These are phyloP conservation scores for Diceros bicornis DNA, from an alignment of 2,797 vertebrate species.

Conservation along the genomic window DNA sequence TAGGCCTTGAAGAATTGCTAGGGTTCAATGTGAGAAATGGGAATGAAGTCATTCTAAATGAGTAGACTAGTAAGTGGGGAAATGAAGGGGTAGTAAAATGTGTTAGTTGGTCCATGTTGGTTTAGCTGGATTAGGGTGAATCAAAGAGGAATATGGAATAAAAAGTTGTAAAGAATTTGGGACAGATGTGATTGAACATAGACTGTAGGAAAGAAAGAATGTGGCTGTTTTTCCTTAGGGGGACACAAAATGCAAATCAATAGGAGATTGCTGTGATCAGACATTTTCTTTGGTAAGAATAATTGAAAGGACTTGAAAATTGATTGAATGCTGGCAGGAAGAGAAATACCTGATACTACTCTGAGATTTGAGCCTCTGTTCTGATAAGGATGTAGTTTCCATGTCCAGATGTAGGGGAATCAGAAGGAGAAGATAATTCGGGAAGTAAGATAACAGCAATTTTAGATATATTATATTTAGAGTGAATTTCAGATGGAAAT, in stretches of 20 bases:
- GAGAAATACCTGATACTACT: not conserved
- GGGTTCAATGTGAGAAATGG: not conserved
- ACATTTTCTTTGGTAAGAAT: not conserved
- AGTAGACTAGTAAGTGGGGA: not conserved
- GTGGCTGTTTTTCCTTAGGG: not conserved
- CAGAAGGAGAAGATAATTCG: constrained; percentile 8
- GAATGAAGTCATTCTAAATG: not conserved
- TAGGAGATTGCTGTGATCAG: not conserved
- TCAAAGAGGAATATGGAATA: not conserved
- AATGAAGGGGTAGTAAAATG: not conserved
- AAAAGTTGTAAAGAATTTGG: constrained; percentile 9
- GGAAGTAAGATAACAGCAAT: not conserved
- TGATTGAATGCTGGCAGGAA: constrained; percentile 29
- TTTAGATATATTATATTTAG: constrained; percentile 42
- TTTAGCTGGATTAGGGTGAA: not conserved
- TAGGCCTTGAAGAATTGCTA: not conserved
- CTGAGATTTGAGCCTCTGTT: not conserved
- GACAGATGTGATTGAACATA: not conserved
- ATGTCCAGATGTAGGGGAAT: not conserved
- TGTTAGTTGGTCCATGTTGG: not conserved
- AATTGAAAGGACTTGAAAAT: constrained; percentile 33
- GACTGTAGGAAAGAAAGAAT: not conserved
- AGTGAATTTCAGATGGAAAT: not conserved
- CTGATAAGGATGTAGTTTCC: not conserved
- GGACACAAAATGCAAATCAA: not conserved